Evolutionary conservation across 1,140 invertebrate species (phyloP), one percentile per base, ranked within the genome.

Genomic region (Centruroides vittatus): DNA sequence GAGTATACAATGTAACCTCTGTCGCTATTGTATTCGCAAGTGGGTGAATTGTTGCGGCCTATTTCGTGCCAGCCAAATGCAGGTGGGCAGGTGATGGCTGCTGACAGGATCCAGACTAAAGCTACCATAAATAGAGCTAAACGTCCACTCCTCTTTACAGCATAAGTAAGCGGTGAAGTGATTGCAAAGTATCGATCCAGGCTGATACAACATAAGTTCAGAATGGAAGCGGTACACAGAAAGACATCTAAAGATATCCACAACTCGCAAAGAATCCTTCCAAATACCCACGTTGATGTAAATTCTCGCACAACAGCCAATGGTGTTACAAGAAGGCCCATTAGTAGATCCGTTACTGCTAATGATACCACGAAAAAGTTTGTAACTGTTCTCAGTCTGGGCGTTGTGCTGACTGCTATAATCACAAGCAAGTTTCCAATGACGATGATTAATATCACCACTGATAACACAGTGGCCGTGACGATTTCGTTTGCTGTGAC

Each of bases 231-330:
- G 0, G 93, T 98, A 73, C 90, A 93, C 67, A 97, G 78, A 34
- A 97, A 77, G 53, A 98, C 93, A 75, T 98, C 94, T 81, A 95
- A 87, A 36, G 93, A 93, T 65, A 98, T 89, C 95, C 95, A 99
- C 50, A 93, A 92, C 76, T 97, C 91, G 78, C 95, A 99, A 77
- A 97, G 95, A 69, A 88, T 82, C 59, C 85, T 82, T 35, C 93
- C 94, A 72, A 99, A 98, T 66, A 93, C 83, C 96, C 95, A 99
- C 60, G 80, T 81, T 0, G 55, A 57, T 3, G 58, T 58, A n/a
- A 65, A 55, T 34, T 62, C 61, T n/a, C 59, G 58, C 9, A 67
- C 51, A 6, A 76, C 71, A 0, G 73, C 71, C 47, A 78, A 71
- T 3, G 78, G 78, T 74, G 79, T 78, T 8, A 78, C 78, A 13